Evolutionary conservation across 2,113 vertebrate genomes (phyloP).

Genomic region (Nesospiza acunhae): DNA sequence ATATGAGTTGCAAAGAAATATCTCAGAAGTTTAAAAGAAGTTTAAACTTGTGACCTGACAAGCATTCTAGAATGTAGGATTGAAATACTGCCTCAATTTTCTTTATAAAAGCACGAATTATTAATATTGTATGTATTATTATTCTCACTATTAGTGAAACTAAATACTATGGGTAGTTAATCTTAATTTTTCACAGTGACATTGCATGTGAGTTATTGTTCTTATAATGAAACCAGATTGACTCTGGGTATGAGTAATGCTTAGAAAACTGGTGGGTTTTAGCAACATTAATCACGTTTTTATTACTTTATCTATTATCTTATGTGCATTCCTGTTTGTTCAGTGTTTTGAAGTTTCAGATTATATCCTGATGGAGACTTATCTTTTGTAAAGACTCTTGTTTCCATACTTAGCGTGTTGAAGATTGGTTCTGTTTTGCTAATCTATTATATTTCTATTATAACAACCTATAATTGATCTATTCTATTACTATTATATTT

Average conservation of each 20-base stretch:
- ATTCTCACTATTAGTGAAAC: background rate
- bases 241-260: background rate
- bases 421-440: background rate
- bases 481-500: no score
- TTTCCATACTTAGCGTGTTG: background rate
- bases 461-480: no score
- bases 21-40: background rate
- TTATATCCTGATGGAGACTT: background rate
- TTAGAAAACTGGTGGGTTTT: background rate
- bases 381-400: background rate
- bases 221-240: background rate
- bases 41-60: background rate
- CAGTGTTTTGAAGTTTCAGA: background rate
- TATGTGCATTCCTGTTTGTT: background rate
- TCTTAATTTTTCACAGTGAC: background rate
- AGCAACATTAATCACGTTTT: background rate
- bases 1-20: background rate
- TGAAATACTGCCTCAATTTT: background rate
- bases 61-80: background rate
- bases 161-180: background rate
- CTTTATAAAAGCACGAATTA: background rate
- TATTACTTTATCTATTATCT: background rate
- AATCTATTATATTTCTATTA: background rate
- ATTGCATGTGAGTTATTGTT: background rate
- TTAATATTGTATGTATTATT: background rate